phyloP scores from a whole-genome alignment of 1,140 invertebrate species.

The Tetranychus urticae region DNA sequence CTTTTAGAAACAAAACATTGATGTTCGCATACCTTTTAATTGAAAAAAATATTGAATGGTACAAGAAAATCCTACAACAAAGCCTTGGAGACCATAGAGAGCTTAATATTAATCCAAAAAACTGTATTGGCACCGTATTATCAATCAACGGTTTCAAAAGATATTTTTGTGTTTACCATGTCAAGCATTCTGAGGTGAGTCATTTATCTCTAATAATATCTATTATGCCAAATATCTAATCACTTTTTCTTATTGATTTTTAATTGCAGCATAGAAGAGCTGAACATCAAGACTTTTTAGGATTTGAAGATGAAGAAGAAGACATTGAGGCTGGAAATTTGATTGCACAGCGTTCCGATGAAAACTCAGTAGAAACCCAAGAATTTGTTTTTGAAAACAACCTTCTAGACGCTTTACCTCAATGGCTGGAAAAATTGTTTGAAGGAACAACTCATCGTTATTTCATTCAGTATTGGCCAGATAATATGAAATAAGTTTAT shows the following conservation, averaged over 20 bases:
- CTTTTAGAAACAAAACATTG: constrained; percentile 60
- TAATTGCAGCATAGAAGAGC: background rate
- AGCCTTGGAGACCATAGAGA: constrained; percentile 50
- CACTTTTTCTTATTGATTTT: background rate
- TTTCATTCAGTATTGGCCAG: constrained; percentile 90
- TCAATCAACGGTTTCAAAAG: constrained; percentile 82
- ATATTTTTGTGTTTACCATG: constrained; percentile 96
- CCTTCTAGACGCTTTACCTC: constrained; percentile 67
- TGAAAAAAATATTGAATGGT: constrained; percentile 75
- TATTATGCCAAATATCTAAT: background rate
- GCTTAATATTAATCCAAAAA: constrained; percentile 76
- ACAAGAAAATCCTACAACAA: constrained; percentile 58
- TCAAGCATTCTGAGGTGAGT: constrained; percentile 45
- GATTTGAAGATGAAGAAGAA: constrained; percentile 20
- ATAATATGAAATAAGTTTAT: constrained; percentile 21
- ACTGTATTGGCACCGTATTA: constrained; percentile 88
- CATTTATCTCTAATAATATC: background rate
- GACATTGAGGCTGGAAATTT: constrained; percentile 30
- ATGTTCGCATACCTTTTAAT: constrained; percentile 78
- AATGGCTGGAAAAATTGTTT: constrained; percentile 86
- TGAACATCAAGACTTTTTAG: constrained; percentile 15
- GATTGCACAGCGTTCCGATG: background rate
- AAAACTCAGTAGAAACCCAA: constrained; percentile 1
- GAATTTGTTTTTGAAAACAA: constrained; percentile 32
- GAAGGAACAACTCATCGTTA: constrained; percentile 83